These are phyloP conservation scores for Micromesistius poutassou DNA, from an alignment of 2,797 vertebrate species.

Conservation along the genomic window DNA sequence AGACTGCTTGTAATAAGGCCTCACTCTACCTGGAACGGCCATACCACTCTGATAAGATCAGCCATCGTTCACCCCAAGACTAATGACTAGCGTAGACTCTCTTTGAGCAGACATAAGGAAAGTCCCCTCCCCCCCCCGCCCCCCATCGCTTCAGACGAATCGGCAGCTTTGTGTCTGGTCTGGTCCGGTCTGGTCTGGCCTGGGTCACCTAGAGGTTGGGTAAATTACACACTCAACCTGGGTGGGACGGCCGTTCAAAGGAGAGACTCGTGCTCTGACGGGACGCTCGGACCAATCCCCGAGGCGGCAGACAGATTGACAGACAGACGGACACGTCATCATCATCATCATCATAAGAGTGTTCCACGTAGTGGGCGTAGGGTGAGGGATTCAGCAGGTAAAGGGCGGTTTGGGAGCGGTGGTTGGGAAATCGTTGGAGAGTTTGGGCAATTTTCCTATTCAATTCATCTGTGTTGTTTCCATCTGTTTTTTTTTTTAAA, in stretches of 20 bases:
- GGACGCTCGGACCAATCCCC: background rate
- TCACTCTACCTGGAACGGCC: conserved; percentile 18
- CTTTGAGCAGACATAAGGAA: background rate
- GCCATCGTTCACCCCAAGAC: conserved; percentile 7
- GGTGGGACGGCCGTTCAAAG: conserved; percentile 67
- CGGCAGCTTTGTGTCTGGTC: conserved; percentile 23
- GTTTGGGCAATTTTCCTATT: conserved; percentile 24
- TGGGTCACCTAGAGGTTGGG: conserved; percentile 59
- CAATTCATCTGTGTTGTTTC: conserved; percentile 41
- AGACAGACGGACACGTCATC: conserved; percentile 43
- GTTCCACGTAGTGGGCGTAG: conserved; percentile 16
- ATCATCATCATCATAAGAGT: conserved; percentile 43
- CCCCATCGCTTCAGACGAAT: conserved; percentile 26
- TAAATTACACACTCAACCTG: conserved; percentile 64
- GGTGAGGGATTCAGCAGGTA: conserved; percentile 42
- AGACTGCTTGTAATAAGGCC: conserved; percentile 21
- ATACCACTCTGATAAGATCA: conserved; percentile 29
- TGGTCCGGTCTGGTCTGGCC: conserved; percentile 28
- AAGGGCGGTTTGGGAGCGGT: conserved; percentile 34
- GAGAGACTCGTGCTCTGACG: conserved; percentile 24
- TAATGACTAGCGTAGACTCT: conserved; percentile 13
- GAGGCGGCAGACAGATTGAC: background rate
- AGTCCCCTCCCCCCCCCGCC: conserved; percentile 16
- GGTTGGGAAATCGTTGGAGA: conserved; percentile 1
- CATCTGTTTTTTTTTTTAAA: background rate